These are phyloP conservation scores for Proterorhinus semilunaris DNA, from an alignment of 2,113 vertebrate genomes.

Conservation along the genomic window DNA sequence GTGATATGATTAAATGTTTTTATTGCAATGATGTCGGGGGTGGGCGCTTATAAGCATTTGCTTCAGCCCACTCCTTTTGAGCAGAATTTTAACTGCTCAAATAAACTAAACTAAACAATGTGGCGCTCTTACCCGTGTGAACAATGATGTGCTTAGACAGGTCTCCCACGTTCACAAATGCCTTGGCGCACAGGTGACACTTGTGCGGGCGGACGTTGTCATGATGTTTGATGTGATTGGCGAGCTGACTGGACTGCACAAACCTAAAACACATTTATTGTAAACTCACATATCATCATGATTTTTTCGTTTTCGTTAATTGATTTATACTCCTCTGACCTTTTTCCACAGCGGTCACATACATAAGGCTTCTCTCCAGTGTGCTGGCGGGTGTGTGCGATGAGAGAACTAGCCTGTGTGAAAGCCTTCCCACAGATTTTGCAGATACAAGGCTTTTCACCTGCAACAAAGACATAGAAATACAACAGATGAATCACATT, in stretches of 20 bases:
- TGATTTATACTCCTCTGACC: slow-evolving; percentile 69
- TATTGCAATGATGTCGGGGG: too few species aligned
- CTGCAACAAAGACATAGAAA: slow-evolving; percentile 62
- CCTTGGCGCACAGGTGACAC: slow-evolving; percentile 93
- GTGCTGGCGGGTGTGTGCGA: slow-evolving; percentile 96
- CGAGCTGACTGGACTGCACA: slow-evolving; percentile 95
- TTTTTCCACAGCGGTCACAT: slow-evolving; percentile 96
- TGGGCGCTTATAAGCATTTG: too few species aligned
- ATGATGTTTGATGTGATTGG: slow-evolving; percentile 98
- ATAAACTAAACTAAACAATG: not conserved
- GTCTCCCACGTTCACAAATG: slow-evolving; percentile 96
- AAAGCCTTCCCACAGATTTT: slow-evolving; percentile 94
- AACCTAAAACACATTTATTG: slow-evolving; percentile 76
- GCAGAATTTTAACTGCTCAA: too few species aligned
- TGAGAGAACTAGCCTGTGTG: slow-evolving; percentile 96
- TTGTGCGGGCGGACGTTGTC: slow-evolving; percentile 98
- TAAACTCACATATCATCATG: not conserved
- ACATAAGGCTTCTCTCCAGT: slow-evolving; percentile 98
- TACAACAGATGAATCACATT: not conserved
- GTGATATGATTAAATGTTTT: too few species aligned
- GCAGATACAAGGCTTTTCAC: slow-evolving; percentile 97
- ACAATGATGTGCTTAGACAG: slow-evolving; percentile 98
- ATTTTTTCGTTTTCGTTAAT: not conserved
- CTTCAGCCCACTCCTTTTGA: too few species aligned
- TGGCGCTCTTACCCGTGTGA: slow-evolving; percentile 85